phyloP scores from a whole-genome alignment of 2,888 invertebrate species.

The Brachynemurus nebulosus region DNA sequence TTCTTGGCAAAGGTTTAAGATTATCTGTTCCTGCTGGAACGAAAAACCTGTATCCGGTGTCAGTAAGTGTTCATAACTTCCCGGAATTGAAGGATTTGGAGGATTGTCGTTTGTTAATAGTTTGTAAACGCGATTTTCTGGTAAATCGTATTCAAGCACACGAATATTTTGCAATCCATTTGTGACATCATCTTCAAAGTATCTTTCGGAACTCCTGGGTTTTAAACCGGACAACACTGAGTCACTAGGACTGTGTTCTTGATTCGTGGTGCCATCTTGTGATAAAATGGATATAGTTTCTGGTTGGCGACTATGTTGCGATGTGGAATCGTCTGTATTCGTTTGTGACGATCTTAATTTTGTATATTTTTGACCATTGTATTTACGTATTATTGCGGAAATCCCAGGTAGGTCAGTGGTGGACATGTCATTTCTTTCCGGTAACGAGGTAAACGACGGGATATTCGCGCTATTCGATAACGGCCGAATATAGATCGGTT shows the following conservation, averaged over 20 bases:
- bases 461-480: background rate
- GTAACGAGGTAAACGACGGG: conserved; percentile 2
- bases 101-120: background rate
- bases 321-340: background rate
- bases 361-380: background rate
- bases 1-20: background rate
- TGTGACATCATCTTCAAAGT: background rate
- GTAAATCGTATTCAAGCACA: too few species aligned
- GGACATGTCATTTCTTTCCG: background rate
- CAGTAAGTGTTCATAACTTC: background rate
- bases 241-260: background rate
- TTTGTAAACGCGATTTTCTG: background rate
- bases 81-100: background rate
- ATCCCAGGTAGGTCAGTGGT: background rate
- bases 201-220: background rate
- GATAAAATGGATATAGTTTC: conserved; percentile 5
- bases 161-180: background rate
- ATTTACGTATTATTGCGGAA: conserved; percentile 3
- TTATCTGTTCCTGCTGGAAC: too few species aligned
- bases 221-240: conserved; percentile 6
- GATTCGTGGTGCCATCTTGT: background rate
- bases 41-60: background rate
- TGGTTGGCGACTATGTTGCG: background rate
- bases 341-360: background rate
- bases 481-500: background rate